Percentiles rank a stretch among this genome's conserved stretches.
Conservation (phyloP, 1,140 invertebrate genomes). For the Penaeus japonicus region DNA sequence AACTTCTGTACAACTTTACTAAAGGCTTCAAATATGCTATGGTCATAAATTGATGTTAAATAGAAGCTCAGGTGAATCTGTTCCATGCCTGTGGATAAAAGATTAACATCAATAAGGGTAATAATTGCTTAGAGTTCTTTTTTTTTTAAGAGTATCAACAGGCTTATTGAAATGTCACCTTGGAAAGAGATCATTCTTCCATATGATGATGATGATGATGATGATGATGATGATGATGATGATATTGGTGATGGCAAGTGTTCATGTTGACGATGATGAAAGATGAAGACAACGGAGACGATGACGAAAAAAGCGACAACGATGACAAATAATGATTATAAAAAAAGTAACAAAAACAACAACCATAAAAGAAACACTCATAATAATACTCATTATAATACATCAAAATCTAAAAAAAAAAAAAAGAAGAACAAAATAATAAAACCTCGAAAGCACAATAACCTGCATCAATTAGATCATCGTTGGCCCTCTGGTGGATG, state of each 20-base stretch:
- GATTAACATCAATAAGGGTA: slow-evolving; percentile 29
- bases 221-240: too few species aligned
- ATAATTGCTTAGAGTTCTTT: neutral
- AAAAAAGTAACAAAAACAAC: too few species aligned
- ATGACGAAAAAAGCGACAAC: neutral
- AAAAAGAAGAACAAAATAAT: slow-evolving; percentile 41
- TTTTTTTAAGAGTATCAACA: too few species aligned
- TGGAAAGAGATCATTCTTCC: neutral
- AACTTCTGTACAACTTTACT: slow-evolving; percentile 99
- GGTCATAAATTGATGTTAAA: slow-evolving; percentile 98
- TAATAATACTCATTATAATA: slow-evolving; percentile 1
- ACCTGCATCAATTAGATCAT: slow-evolving; percentile 90
- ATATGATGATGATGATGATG: neutral
- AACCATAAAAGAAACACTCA: too few species aligned
- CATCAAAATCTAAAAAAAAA: neutral
- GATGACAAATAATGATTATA: neutral
- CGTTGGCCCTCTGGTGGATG: slow-evolving; percentile 95
- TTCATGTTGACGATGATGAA: too few species aligned
- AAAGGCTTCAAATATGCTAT: slow-evolving; percentile 99
- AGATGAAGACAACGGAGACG: neutral
- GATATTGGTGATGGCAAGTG: too few species aligned
- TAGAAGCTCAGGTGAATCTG: slow-evolving; percentile 94
- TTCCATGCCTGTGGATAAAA: slow-evolving; percentile 71
- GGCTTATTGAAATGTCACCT: too few species aligned
- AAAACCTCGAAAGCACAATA: slow-evolving; percentile 60